Conservation (phyloP, 2,113 vertebrate genomes). For the Nestor notabilis region DNA sequence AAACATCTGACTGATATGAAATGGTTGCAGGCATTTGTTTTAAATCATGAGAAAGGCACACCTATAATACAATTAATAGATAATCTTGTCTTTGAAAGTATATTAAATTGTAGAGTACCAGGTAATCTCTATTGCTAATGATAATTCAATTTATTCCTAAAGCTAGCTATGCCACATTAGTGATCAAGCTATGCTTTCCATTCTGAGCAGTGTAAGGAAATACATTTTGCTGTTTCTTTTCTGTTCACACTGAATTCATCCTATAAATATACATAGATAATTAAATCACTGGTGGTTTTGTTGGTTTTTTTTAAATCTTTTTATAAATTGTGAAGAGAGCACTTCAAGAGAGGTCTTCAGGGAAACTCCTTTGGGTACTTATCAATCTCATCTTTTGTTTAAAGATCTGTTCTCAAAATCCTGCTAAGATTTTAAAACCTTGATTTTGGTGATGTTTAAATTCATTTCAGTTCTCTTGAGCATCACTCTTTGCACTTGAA, state of each 20-base stretch:
- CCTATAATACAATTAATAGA: neutral
- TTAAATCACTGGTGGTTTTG: neutral
- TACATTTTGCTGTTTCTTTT: neutral
- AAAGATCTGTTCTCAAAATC: neutral
- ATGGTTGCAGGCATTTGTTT: neutral
- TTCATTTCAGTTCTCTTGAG: neutral
- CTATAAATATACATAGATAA: neutral
- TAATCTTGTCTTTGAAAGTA: neutral
- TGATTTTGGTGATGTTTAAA: neutral
- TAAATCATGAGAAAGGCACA: neutral
- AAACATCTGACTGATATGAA: neutral
- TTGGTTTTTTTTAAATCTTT: neutral
- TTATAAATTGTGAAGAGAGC: neutral
- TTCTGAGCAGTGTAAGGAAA: neutral
- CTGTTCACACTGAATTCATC: neutral
- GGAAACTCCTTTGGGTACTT: neutral
- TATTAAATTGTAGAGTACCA: neutral
- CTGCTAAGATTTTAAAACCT: rapidly evolving
- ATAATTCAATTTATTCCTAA: neutral
- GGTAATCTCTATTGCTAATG: neutral
- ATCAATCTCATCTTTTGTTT: neutral
- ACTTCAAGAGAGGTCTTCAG: neutral
- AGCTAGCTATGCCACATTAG: neutral
- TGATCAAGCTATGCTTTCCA: neutral
- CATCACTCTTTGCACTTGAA: neutral